These are phyloP conservation scores for Hyperoplus lanceolatus DNA, from an alignment of 2,797 vertebrate species.

Conservation along the genomic window DNA sequence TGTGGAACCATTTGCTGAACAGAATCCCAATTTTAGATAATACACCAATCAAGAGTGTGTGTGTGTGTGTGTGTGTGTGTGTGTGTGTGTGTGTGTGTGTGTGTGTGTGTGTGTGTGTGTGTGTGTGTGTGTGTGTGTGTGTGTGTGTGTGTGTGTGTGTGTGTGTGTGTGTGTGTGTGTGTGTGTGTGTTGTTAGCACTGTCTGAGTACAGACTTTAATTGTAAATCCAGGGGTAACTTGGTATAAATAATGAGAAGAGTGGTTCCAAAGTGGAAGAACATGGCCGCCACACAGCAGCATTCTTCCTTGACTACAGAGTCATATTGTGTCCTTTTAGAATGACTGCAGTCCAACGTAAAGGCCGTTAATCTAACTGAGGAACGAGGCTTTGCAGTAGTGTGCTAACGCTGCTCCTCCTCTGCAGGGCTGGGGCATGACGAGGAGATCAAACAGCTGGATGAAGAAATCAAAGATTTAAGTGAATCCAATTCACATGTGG, in stretches of 20 bases:
- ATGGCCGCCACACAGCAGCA: conserved; percentile 17
- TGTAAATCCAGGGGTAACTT: conserved; percentile 45
- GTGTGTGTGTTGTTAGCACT: conserved; percentile 2
- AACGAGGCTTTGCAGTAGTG: neutral
- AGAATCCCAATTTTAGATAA: conserved; percentile 59
- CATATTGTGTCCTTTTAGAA: conserved; percentile 28
- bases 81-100: conserved; percentile 8
- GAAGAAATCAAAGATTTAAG: conserved; percentile 99
- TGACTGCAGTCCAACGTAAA: conserved; percentile 4
- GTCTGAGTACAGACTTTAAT: conserved; percentile 25
- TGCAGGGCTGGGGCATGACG: conserved; percentile 96
- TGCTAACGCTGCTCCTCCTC: conserved; percentile 45
- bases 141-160: conserved; percentile 16
- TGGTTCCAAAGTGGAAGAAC: conserved; percentile 48
- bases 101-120: conserved; percentile 18
- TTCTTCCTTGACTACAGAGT: neutral
- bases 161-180: conserved; percentile 16
- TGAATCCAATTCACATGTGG: conserved; percentile 98
- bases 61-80: conserved; percentile 22
- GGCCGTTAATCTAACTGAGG: conserved; percentile 1
- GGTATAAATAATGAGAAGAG: conserved; percentile 49
- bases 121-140: conserved; percentile 22
- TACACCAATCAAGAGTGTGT: conserved; percentile 62
- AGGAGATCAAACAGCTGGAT: conserved; percentile 98
- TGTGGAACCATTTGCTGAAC: conserved; percentile 45